phyloP scores from a whole-genome alignment of 2,888 invertebrate species.

The Cephus rjabovi region DNA sequence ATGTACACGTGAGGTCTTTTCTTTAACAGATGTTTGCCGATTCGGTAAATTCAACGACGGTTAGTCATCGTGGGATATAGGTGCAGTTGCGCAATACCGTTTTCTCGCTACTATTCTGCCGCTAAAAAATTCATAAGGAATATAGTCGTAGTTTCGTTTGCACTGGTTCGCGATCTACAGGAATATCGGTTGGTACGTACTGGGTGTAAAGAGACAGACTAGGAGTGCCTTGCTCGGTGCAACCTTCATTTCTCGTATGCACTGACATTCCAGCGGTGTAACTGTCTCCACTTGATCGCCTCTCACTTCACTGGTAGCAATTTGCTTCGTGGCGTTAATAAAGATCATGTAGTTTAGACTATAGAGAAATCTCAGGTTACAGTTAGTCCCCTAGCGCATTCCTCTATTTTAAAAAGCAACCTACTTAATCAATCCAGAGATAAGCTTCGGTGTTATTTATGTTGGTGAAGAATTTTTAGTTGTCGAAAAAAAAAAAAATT shows the following conservation, averaged over 20 bases:
- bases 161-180: neutral
- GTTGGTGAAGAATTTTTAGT: neutral
- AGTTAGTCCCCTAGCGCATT: neutral
- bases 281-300: conserved; percentile 40
- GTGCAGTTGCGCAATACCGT: neutral
- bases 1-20: neutral
- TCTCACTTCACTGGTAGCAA: conserved; percentile 29
- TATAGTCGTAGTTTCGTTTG: neutral
- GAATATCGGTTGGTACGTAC: neutral
- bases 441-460: neutral
- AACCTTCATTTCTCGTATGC: conserved; percentile 39
- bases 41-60: neutral
- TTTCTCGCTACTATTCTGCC: neutral
- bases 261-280: conserved; percentile 42
- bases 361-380: neutral
- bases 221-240: conserved; percentile 27
- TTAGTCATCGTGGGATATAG: neutral
- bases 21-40: neutral
- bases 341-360: neutral
- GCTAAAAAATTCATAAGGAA: neutral
- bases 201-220: conserved; percentile 13
- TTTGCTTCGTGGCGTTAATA: neutral
- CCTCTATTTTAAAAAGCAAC: neutral
- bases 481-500: neutral
- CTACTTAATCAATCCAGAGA: neutral